phyloP scores from a whole-genome alignment of 1,140 invertebrate genomes.

The Cyrtorhinus lividipennis region DNA sequence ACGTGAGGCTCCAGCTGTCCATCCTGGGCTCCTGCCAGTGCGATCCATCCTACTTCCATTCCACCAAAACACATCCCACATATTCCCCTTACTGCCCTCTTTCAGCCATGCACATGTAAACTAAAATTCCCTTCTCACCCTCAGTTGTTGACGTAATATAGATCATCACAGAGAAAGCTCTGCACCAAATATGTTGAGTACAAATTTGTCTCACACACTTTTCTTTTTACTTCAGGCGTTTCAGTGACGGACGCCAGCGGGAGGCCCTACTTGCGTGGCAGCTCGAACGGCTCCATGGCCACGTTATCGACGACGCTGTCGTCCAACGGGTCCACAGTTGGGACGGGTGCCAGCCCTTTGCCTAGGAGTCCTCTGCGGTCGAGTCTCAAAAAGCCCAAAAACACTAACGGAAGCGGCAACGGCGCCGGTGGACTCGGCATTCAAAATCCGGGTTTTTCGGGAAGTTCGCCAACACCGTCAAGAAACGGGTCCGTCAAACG shows the following conservation, averaged over 20 bases:
- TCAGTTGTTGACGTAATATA: too few species aligned
- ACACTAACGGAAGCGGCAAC: conserved; percentile 30
- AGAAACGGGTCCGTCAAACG: conserved; percentile 73
- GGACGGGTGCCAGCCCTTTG: conserved; percentile 37
- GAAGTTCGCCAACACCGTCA: conserved; percentile 59
- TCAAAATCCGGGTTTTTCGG: conserved; percentile 67
- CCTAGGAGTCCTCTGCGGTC: conserved; percentile 60
- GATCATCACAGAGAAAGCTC: too few species aligned
- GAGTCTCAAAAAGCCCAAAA: conserved; percentile 63
- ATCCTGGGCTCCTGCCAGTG: too few species aligned
- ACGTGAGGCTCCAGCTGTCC: too few species aligned
- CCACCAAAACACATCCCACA: too few species aligned
- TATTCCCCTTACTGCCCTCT: too few species aligned
- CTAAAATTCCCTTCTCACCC: too few species aligned
- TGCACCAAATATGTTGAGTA: too few species aligned
- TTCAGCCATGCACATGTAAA: too few species aligned
- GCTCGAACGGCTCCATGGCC: conserved; percentile 58
- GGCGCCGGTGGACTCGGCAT: conserved; percentile 49
- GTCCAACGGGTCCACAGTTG: conserved; percentile 42
- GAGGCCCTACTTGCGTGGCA: conserved; percentile 46
- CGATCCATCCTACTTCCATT: too few species aligned
- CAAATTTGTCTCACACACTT: too few species aligned
- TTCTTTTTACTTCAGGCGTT: conserved; percentile 27
- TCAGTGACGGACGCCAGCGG: conserved; percentile 70
- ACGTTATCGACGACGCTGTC: conserved; percentile 54